Evolutionary conservation across 2,888 invertebrate species (phyloP).

Genomic region (Drosophila ochracea): DNA sequence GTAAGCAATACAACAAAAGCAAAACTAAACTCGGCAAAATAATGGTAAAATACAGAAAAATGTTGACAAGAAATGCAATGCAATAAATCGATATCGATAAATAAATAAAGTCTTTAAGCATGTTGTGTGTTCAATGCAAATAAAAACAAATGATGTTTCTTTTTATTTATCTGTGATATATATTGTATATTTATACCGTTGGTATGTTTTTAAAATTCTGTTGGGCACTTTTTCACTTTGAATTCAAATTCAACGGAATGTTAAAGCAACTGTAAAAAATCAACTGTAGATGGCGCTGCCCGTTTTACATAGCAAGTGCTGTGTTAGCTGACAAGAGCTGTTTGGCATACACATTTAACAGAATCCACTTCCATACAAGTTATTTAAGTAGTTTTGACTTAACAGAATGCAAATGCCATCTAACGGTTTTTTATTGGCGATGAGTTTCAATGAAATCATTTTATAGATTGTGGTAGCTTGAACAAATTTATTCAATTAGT

Average conservation of each 20-base stretch:
- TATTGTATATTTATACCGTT: background rate
- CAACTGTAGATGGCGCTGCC: conserved; percentile 42
- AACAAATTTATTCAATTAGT: background rate
- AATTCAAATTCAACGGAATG: background rate
- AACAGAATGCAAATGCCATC: background rate
- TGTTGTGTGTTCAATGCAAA: conserved; percentile 80
- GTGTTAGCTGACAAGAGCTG: conserved; percentile 32
- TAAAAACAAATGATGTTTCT: conserved; percentile 30
- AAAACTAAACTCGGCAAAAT: conserved; percentile 46
- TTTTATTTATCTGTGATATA: background rate
- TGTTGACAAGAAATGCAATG: conserved; percentile 67
- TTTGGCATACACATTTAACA: background rate
- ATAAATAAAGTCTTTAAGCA: conserved; percentile 79
- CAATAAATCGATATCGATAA: conserved; percentile 79
- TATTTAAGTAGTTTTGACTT: background rate
- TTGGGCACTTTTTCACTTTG: background rate
- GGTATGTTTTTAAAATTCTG: background rate
- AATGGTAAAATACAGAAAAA: conserved; percentile 44
- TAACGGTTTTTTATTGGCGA: background rate
- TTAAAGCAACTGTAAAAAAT: background rate
- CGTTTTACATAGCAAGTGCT: accelerated
- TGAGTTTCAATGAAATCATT: background rate
- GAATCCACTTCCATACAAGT: background rate
- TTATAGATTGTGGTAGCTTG: background rate
- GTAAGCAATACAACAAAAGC: conserved; percentile 59